phyloP scores from a whole-genome alignment of 2,113 vertebrate genomes.

The Etheostoma cragini region DNA sequence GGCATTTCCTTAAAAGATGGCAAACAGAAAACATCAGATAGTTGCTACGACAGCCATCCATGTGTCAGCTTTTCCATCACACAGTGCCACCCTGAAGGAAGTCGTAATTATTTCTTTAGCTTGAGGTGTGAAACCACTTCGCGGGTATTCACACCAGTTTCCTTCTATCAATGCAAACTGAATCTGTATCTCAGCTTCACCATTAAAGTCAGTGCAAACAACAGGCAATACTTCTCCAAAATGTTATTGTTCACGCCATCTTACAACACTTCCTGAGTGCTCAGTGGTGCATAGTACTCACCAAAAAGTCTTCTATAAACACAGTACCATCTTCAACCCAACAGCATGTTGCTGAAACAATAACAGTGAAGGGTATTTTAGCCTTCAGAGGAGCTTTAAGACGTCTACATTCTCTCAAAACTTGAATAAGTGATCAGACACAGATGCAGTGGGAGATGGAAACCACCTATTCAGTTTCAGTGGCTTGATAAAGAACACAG shows the following conservation, averaged over 20 bases:
- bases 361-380: background rate
- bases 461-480: constrained; percentile 21
- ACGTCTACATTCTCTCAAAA: background rate
- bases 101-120: background rate
- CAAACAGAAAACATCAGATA: constrained; percentile 11
- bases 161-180: background rate
- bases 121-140: constrained; percentile 47
- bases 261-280: background rate
- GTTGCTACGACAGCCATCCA: background rate
- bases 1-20: background rate
- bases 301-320: background rate
- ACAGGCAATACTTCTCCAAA: background rate
- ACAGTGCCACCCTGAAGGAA: constrained; percentile 18
- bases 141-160: background rate
- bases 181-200: background rate
- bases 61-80: background rate
- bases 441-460: background rate
- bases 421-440: background rate
- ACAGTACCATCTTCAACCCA: background rate
- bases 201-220: background rate
- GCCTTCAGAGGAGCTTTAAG: background rate
- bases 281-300: background rate
- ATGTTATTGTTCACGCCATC: too few relatives aligned
- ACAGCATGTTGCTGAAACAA: background rate
- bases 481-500: background rate